A percentile compares a stretch with the other conserved stretches of the same genome.
phyloP scores from a whole-genome alignment of 2,888 invertebrate species.

The Lycophotia porphyrea region DNA sequence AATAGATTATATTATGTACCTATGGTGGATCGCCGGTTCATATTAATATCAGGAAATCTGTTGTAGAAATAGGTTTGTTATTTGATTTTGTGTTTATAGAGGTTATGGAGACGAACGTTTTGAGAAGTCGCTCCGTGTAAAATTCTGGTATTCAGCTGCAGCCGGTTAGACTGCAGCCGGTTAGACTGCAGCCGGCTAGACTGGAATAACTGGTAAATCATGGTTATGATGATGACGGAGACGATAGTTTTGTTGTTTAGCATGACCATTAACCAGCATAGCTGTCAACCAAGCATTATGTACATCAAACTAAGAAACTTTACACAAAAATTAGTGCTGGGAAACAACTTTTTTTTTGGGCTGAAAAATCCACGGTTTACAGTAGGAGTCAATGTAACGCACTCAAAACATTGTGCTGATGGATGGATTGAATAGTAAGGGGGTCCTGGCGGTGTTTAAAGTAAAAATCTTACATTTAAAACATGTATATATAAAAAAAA shows the following conservation, averaged over 20 bases:
- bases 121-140: not conserved
- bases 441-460: too few species aligned
- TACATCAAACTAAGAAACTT: too few species aligned
- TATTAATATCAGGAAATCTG: constrained; percentile 38
- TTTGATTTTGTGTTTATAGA: not conserved
- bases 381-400: too few species aligned
- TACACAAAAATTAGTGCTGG: too few species aligned
- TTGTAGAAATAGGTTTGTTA: constrained; percentile 8
- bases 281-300: too few species aligned
- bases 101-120: not conserved
- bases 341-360: too few species aligned
- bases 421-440: too few species aligned
- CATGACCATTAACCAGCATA: not conserved
- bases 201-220: too few species aligned
- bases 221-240: not conserved
- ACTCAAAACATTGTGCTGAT: too few species aligned
- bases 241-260: not conserved
- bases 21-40: constrained; percentile 3
- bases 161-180: not conserved
- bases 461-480: too few species aligned
- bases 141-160: not conserved
- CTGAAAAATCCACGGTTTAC: too few species aligned
- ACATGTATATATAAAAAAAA: too few species aligned
- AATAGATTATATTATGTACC: constrained; percentile 33
- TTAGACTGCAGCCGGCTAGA: not conserved